Percentiles rank a stretch among this genome's conserved stretches.
These are phyloP conservation scores for Anthonomus grandis DNA, from an alignment of 1,140 invertebrate species.

Conservation along the genomic window DNA sequence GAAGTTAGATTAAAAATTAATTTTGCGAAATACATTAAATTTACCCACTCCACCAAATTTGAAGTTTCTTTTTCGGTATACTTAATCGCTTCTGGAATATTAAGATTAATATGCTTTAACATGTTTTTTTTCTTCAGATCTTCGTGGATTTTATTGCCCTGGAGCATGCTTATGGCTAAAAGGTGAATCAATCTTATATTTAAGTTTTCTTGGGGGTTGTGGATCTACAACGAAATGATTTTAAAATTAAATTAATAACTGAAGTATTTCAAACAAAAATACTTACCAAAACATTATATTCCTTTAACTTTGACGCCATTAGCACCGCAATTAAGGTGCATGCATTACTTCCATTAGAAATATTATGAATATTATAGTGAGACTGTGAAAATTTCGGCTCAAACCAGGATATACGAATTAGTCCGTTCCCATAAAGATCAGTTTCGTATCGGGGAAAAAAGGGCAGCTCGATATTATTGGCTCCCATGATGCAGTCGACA, in stretches of 20 bases:
- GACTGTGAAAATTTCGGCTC: constrained; percentile 43
- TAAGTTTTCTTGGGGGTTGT: constrained; percentile 23
- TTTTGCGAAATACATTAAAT: too few species aligned
- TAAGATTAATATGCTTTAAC: constrained; percentile 42
- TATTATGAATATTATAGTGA: constrained; percentile 39
- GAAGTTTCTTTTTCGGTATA: constrained; percentile 31
- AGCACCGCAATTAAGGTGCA: constrained; percentile 45
- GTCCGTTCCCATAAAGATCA: constrained; percentile 30
- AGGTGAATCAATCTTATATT: constrained; percentile 31
- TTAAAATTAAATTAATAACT: neutral
- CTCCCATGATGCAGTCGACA: too few species aligned
- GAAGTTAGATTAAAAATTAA: neutral
- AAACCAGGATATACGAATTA: constrained; percentile 41
- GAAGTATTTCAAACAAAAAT: neutral
- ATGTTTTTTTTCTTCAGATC: constrained; percentile 33
- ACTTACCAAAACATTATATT: constrained; percentile 31
- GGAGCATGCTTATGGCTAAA: constrained; percentile 39
- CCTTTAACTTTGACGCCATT: constrained; percentile 38
- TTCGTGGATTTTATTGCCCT: constrained; percentile 44
- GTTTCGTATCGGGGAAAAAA: constrained; percentile 44
- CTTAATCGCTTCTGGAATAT: constrained; percentile 44
- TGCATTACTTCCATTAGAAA: constrained; percentile 40
- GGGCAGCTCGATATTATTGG: constrained; percentile 30
- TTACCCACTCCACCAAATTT: constrained; percentile 44
- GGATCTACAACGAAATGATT: constrained; percentile 24